These are phyloP conservation scores for Crocallis elinguaria DNA, from an alignment of 2,888 invertebrate species.

Conservation along the genomic window DNA sequence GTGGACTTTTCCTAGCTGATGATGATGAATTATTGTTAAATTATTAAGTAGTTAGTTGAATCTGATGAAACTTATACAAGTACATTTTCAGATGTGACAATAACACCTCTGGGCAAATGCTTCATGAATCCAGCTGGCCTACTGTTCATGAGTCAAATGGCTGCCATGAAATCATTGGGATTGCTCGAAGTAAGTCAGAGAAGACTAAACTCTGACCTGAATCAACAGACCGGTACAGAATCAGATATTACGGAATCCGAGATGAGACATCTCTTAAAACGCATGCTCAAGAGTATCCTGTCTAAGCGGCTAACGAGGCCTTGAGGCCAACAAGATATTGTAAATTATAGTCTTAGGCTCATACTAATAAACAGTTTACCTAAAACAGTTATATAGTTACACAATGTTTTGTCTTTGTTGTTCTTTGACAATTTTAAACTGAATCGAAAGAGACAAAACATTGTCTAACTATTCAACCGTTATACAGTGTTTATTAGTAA, in stretches of 20 bases:
- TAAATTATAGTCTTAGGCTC: too few species aligned
- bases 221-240: too few species aligned
- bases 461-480: too few species aligned
- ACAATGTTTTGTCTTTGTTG: too few species aligned
- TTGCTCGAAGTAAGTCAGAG: constrained; percentile 49
- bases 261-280: not conserved
- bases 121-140: constrained; percentile 53
- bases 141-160: constrained; percentile 62
- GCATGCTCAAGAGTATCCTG: not conserved
- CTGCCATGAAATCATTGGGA: constrained; percentile 60
- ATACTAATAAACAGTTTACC: too few species aligned
- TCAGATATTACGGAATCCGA: not conserved
- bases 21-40: not conserved
- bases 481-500: too few species aligned
- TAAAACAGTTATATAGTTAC: too few species aligned
- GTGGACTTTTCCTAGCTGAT: not conserved
- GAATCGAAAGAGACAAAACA: too few species aligned
- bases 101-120: constrained; percentile 59
- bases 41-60: not conserved
- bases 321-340: not conserved
- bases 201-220: not conserved
- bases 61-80: not conserved
- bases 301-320: not conserved
- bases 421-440: too few species aligned
- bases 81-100: constrained; percentile 64